Conservation (phyloP, 2,888 invertebrate genomes). For the Monoplex corrugatus region DNA sequence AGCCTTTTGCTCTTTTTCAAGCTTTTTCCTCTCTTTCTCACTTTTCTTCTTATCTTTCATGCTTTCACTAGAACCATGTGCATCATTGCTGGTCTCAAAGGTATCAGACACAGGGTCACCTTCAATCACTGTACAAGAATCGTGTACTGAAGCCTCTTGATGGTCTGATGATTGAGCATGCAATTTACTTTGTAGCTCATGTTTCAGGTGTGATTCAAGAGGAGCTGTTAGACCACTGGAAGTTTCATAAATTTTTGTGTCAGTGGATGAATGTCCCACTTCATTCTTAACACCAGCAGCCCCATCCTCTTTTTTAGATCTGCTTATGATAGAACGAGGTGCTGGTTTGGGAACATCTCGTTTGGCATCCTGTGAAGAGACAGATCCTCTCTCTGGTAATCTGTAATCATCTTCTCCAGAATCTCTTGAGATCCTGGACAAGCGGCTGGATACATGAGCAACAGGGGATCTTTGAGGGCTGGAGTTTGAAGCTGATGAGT, state of each 20-base stretch:
- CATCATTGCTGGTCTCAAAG: neutral
- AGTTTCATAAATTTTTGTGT: neutral
- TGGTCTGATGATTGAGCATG: neutral
- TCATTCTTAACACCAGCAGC: neutral
- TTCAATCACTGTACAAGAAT: neutral
- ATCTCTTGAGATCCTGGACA: neutral
- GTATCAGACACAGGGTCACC: neutral
- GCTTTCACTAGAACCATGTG: neutral
- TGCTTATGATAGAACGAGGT: neutral
- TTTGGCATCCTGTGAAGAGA: neutral
- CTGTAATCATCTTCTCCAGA: neutral
- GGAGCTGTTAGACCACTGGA: neutral
- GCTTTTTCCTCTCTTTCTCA: slow-evolving; percentile 51
- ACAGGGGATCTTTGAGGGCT: neutral
- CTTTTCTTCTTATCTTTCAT: slow-evolving; percentile 53
- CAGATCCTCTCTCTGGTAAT: neutral
- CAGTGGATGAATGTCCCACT: neutral
- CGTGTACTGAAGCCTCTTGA: too few species aligned
- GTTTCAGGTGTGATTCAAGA: neutral
- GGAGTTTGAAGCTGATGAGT: neutral
- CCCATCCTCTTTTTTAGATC: neutral
- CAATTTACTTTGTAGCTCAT: neutral
- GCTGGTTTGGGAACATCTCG: neutral
- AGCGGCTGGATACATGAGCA: neutral
- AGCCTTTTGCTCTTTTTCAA: slow-evolving; percentile 22